Base-by-base conservation (phyloP, 2,888 invertebrate species). In the Rhopalosiphum nymphaeae region DNA sequence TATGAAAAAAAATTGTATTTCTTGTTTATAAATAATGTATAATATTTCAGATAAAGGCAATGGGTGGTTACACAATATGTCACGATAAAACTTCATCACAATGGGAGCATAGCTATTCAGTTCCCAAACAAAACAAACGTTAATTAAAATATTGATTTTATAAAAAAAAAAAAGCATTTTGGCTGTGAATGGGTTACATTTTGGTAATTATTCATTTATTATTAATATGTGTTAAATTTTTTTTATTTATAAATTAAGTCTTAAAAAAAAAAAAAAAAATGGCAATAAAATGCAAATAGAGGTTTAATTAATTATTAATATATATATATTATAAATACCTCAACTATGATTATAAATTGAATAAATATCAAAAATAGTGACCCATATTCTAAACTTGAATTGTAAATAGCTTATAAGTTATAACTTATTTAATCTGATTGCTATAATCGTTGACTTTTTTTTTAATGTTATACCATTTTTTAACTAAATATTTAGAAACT, bases 51-150 rank as follows among this genome's bases (percentile, higher is more conserved):
- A 11, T 89, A 85, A 94, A 94, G 29, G 90, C 78, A 86, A 89
- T 94, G 57, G 93, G 93, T n/a, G 93, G 93, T 90, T 94, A 94
- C 26, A 94, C 93, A 86, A 94, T 94, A 90, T 90, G 90, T 1
- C 93, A 94, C n/a, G 93, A 94, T 90, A 94, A 94, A 49, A 29
- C 57, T 46, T 42, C 86, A 85, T 61, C 90, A n/a, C 93, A 90
- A 42, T 49, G 86, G 61, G 93, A 94, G 53, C 93, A 94, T 61
- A 94, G 53, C 7, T 94, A 94, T n/a, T 94, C 93, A 42, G 61
- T 86, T 61, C 42, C 85, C 5, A 94, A 94, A 90, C 16, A 67
- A 93, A 85, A 89, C 1, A 93, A 89, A 89, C 25, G 10, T 85
- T 89, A 46, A 89, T 5, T 89, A 16, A 84, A 84, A 13, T 57